These are phyloP conservation scores for Mionectes macconnelli DNA, from an alignment of 2,113 vertebrate genomes.

Conservation along the genomic window DNA sequence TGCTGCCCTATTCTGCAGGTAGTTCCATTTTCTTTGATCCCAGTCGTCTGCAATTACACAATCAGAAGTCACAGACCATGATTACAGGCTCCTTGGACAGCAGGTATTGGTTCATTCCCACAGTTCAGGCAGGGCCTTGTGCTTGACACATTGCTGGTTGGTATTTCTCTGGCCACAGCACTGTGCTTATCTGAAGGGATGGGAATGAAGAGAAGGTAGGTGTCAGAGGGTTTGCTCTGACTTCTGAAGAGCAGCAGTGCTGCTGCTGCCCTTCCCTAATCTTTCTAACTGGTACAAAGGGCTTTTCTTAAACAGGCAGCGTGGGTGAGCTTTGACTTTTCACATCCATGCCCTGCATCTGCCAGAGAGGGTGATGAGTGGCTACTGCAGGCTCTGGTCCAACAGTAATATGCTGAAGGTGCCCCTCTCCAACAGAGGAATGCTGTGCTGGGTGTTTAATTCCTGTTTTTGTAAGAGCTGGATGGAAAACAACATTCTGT, in stretches of 20 bases:
- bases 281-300: neutral
- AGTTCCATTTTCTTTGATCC: neutral
- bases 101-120: neutral
- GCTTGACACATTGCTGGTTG: accelerated
- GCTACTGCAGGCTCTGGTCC: neutral
- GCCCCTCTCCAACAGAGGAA: neutral
- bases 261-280: neutral
- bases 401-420: neutral
- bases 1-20: neutral
- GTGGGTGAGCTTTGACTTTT: neutral
- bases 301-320: neutral
- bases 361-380: neutral
- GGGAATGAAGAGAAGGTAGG: neutral
- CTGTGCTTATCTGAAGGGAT: accelerated
- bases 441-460: neutral
- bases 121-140: accelerated
- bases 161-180: neutral
- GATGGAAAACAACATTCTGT: neutral
- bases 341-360: accelerated
- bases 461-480: neutral
- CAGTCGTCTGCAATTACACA: neutral
- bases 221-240: neutral
- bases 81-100: neutral
- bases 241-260: neutral
- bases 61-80: neutral